These are phyloP conservation scores for Nanger granti DNA, from an alignment of 2,113 vertebrate species.

Conservation along the genomic window DNA sequence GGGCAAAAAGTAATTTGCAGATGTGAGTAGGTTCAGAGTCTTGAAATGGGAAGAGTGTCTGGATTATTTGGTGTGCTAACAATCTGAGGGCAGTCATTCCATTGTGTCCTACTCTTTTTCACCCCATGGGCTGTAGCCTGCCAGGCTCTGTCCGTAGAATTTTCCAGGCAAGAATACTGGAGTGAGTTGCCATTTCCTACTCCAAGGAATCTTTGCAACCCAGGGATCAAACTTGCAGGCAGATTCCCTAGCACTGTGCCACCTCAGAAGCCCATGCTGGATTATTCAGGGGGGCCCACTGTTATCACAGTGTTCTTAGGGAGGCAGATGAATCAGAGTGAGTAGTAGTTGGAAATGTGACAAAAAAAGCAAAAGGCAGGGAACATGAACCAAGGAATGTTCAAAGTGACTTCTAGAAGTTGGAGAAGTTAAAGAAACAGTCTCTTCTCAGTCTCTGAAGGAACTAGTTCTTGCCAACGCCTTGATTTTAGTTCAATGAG, in stretches of 20 bases:
- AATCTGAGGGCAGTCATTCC: neutral
- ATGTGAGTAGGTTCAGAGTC: too few species aligned
- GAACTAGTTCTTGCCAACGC: neutral
- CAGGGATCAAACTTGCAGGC: neutral
- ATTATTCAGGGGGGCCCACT: neutral
- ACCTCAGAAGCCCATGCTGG: neutral
- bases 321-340: neutral
- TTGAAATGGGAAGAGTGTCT: neutral
- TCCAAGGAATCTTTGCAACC: neutral
- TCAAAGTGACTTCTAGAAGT: neutral
- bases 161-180: neutral
- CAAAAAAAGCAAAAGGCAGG: neutral
- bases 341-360: neutral
- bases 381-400: neutral
- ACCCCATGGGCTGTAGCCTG: neutral
- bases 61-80: neutral
- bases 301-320: neutral
- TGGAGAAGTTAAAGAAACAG: neutral
- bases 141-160: neutral
- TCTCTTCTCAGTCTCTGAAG: neutral
- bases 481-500: neutral
- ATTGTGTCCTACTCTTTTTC: neutral
- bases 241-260: neutral
- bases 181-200: neutral
- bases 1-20: too few species aligned